Conservation (phyloP, 2,797 vertebrate species). For the Gymnoscopelus microlampas region DNA sequence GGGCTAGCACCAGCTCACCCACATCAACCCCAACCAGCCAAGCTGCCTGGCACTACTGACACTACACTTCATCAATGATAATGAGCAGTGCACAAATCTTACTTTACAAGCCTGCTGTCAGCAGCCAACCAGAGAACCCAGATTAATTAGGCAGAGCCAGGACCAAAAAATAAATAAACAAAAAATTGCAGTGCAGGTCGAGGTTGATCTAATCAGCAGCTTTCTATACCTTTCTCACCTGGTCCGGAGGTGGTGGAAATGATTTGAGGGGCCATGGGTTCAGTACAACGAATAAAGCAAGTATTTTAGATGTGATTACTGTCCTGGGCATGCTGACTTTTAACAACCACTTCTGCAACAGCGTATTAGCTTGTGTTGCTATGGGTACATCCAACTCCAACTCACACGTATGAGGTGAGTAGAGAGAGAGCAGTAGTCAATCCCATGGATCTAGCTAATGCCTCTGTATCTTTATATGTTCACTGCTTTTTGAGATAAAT, state of each 20-base stretch:
- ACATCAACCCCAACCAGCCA: conserved; percentile 66
- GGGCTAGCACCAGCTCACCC: conserved; percentile 73
- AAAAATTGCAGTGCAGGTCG: conserved; percentile 50
- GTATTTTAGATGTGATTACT: conserved; percentile 49
- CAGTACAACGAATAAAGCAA: conserved; percentile 39
- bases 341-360: conserved; percentile 31
- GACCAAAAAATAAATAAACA: conserved; percentile 58
- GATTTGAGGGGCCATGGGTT: conserved; percentile 12
- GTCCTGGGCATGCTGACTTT: conserved; percentile 32
- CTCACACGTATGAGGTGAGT: conserved; percentile 33
- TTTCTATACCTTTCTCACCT: conserved; percentile 30
- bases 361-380: conserved; percentile 49
- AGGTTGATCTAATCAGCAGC: conserved; percentile 66
- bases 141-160: conserved; percentile 79
- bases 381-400: conserved; percentile 52
- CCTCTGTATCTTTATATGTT: conserved; percentile 38
- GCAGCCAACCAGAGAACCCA: conserved; percentile 70
- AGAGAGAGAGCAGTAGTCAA: conserved; percentile 28
- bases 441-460: conserved; percentile 40
- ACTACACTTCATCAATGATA: conserved; percentile 81
- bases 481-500: conserved; percentile 50
- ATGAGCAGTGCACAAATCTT: conserved; percentile 79
- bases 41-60: conserved; percentile 71
- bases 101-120: conserved; percentile 81
- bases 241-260: conserved; percentile 6